Conservation (phyloP, 1,140 invertebrate genomes). For the Planococcus citri region DNA sequence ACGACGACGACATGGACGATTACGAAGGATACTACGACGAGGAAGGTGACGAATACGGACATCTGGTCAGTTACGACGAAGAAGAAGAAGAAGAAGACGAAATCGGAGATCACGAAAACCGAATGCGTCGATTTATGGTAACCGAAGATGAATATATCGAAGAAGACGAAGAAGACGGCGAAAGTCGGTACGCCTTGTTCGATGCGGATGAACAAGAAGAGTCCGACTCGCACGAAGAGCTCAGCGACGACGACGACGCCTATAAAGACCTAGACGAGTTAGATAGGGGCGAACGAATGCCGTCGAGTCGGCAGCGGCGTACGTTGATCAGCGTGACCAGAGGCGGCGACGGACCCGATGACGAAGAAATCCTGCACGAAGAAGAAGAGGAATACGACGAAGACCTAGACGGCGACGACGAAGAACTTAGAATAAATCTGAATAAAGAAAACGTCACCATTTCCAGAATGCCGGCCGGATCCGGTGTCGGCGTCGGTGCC, state of each 20-base stretch:
- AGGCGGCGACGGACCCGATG: not conserved
- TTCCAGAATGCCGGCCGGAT: conserved; percentile 3
- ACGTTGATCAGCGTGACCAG: not conserved
- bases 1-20: conserved; percentile 30
- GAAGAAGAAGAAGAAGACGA: conserved; percentile 24
- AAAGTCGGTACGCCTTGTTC: not conserved
- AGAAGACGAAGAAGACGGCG: conserved; percentile 14
- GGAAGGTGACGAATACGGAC: not conserved
- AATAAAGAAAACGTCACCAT: not conserved
- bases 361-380: not conserved
- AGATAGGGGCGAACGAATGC: not conserved
- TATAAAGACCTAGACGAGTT: not conserved
- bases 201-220: not conserved
- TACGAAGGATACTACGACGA: conserved; percentile 28
- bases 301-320: not conserved
- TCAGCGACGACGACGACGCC: not conserved
- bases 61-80: conserved; percentile 6
- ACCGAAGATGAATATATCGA: not conserved
- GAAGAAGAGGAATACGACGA: conserved; percentile 21
- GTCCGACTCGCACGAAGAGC: not conserved
- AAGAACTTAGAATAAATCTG: not conserved
- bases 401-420: not conserved
- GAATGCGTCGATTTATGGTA: conserved; percentile 14
- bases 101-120: conserved; percentile 24
- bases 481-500: too few relatives aligned